Evolutionary conservation across 1,140 invertebrate genomes (phyloP).

Genomic region (Drosophila triauraria): DNA sequence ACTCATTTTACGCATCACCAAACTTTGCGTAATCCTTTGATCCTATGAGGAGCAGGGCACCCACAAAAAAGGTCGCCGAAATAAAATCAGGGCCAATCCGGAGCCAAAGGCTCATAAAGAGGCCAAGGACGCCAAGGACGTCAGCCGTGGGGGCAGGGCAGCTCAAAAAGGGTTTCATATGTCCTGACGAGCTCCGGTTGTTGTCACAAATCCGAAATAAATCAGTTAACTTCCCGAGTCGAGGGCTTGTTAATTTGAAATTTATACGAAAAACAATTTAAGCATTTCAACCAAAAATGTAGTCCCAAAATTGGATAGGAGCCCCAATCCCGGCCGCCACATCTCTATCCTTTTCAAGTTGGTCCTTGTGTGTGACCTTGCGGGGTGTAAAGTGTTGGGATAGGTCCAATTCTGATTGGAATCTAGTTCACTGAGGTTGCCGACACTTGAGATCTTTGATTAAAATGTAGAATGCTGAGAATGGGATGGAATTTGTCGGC

Average conservation of each 20-base stretch:
- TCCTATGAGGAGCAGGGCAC: slow-evolving; percentile 63
- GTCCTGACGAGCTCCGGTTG: slow-evolving; percentile 55
- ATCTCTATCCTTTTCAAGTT: slow-evolving; percentile 2
- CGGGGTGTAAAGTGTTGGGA: slow-evolving; percentile 43
- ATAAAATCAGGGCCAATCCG: slow-evolving; percentile 39
- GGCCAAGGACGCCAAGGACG: slow-evolving; percentile 6
- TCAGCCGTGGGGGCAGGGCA: background rate
- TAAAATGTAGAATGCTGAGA: slow-evolving; percentile 18
- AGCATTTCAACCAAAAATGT: slow-evolving; percentile 60
- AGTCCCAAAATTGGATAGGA: slow-evolving; percentile 42
- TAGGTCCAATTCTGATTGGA: slow-evolving; percentile 41
- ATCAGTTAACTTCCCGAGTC: slow-evolving; percentile 74
- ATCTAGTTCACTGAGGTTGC: slow-evolving; percentile 12
- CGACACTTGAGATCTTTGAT: slow-evolving; percentile 30
- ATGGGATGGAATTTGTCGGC: slow-evolving; percentile 13
- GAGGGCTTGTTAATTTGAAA: slow-evolving; percentile 81
- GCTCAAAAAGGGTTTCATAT: slow-evolving; percentile 68
- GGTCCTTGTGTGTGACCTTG: slow-evolving; percentile 58
- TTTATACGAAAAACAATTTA: slow-evolving; percentile 82
- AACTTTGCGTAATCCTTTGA: slow-evolving; percentile 83
- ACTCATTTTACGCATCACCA: slow-evolving; percentile 83
- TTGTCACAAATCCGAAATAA: slow-evolving; percentile 76
- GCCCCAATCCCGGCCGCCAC: slow-evolving; percentile 2
- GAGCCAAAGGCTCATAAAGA: slow-evolving; percentile 19
- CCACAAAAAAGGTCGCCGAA: slow-evolving; percentile 47